Base-by-base conservation (phyloP, 2,888 invertebrate genomes). In the Noctua janthina region DNA sequence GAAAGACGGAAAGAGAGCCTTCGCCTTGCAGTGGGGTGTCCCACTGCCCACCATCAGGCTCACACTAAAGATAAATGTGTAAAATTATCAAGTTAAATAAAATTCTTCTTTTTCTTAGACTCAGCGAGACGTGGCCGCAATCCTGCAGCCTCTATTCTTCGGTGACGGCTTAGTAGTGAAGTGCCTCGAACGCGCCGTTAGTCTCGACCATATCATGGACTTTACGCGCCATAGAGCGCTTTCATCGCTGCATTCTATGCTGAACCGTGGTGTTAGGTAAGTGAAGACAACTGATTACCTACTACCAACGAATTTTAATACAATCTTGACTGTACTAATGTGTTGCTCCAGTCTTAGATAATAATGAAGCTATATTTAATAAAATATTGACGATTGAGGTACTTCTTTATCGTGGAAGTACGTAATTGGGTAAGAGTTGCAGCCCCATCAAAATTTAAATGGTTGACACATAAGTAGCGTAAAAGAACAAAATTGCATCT, bases 121-220 rank as follows among this genome's bases (percentile, higher is more conserved):
- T 23, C 99, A 99, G 95, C 97, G 98, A 62, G 99, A 99, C 93
- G 99, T 99, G 83, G 99, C 99, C 0, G 97, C 98, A 85, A 98
- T 99, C 83, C 96, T 99, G 74, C 98, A 98, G 91, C 98, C 99
- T 0, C 98, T 98, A 94, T 99, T 99, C 94, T 98, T 98, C 29
- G 98, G 99, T 3, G 99, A 99, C 94, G 99, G 99, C 43, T 97
- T 99, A 68, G 99, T 99, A 8, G 98, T 99, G 66, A 98, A 98
- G 89, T 99, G 99, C 91, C 96, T 99, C 85, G 99, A 99, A 93
- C 99, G 98, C 92, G 99, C 99, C 1, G 98, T 98, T 94, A 98
- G 98, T 51, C 98, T 99, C 92, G 99, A 99, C 93, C 99, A 99
- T 93, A 99, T 99, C 73, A 99, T 99, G 99, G 99, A 99, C 97